Evolutionary conservation across 30 jellyfish, hydroid and myxozoan species (phyloP), one percentile per base, ranked within the genome.

Genomic region (Aurelia sp.): DNA sequence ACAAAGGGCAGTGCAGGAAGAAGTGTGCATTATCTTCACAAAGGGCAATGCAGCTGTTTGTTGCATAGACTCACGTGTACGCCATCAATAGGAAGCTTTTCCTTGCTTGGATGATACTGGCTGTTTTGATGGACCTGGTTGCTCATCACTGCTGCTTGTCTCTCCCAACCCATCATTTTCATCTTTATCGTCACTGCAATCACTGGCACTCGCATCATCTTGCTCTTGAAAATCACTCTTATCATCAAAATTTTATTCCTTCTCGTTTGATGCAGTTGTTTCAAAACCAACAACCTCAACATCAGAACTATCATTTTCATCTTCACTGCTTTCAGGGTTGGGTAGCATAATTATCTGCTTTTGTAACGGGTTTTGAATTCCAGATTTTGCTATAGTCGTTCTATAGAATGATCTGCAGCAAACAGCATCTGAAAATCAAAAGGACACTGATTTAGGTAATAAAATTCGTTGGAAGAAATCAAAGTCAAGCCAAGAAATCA

Each of bases 181-280:
- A 24, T 65, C 76, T 2, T 27, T 48, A 17, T 65, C 76, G 6
- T 65, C 76, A 65, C 76, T 65, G 44, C 5, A 17, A 65, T 65
- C 44, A 35, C 47, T 65, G 2, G 76, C 76, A 1, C 3, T 2
- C 0, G 33, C 4, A 35, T 35, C 47, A 35, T 0, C 47, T 35
- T 35, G 47, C 5, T 35, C 47, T 35, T 5, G 5, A 35, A 35
- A 22, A 16, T 27, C 11, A 12, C 76, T 19, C 76, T 65, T 48
- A 17, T 65, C 76, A 65, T 65, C 76, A 65, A 65, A 12, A 65
- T 65, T 65, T 2, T 0, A 65, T 27, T 65, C 17, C 44, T 65
- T 27, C 17, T 5, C 76, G 38, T 65, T 65, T 52, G 76, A 13
- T 65, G 44, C 76, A n/a, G 17, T 65, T 65, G 7, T 65, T 65